These are phyloP conservation scores for Spialia ferax DNA, from an alignment of 2,888 invertebrate genomes.

Conservation along the genomic window DNA sequence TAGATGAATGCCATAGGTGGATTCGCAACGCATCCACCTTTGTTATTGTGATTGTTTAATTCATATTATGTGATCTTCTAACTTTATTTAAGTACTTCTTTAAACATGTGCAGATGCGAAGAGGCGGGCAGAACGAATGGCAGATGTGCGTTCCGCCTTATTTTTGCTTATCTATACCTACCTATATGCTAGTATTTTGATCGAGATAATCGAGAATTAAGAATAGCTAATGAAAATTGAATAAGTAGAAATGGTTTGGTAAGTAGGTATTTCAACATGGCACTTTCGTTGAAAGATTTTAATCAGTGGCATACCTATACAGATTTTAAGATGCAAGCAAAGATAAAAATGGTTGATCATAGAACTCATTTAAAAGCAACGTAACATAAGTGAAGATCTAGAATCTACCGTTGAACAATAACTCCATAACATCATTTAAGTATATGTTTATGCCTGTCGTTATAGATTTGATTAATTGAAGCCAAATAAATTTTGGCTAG, in stretches of 20 bases:
- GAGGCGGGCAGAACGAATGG: constrained; percentile 64
- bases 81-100: constrained; percentile 82
- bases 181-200: too few relatives aligned
- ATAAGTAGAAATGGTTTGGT: too few relatives aligned
- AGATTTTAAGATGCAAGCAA: too few relatives aligned
- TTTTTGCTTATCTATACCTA: constrained; percentile 53
- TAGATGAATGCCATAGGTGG: constrained; percentile 43
- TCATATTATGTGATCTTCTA: constrained; percentile 84
- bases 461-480: not conserved
- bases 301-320: too few relatives aligned
- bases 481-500: too few relatives aligned
- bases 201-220: constrained; percentile 28
- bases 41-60: constrained; percentile 82
- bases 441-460: not conserved
- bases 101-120: constrained; percentile 79
- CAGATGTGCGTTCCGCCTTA: constrained; percentile 67
- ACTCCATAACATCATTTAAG: not conserved
- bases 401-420: not conserved
- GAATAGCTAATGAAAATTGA: not conserved
- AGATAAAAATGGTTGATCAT: too few relatives aligned
- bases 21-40: constrained; percentile 80
- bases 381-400: too few relatives aligned
- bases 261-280: too few relatives aligned
- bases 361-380: too few relatives aligned
- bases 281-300: too few relatives aligned